phyloP scores from a whole-genome alignment of 1,140 invertebrate species.

The Frieseomelitta varia region DNA sequence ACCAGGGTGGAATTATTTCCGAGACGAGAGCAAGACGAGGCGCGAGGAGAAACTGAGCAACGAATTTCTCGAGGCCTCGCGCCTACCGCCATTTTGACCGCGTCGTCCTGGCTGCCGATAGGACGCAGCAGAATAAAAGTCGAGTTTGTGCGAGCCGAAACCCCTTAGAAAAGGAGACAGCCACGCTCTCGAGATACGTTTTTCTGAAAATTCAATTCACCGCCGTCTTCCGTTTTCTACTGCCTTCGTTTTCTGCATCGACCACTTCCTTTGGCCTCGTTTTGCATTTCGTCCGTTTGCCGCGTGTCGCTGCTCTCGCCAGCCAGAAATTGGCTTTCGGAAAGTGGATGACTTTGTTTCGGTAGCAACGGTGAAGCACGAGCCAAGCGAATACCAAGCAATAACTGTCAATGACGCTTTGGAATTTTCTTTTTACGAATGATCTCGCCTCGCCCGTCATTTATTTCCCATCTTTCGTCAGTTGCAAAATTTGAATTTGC shows the following conservation, averaged over 20 bases:
- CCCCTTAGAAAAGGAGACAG: conserved; percentile 55
- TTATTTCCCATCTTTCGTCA: too few species aligned
- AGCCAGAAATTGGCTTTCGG: not conserved
- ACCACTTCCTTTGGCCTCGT: not conserved
- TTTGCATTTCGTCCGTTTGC: conserved; percentile 4
- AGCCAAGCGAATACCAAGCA: not conserved
- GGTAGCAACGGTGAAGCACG: not conserved
- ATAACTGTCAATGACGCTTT: not conserved
- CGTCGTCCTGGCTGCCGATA: conserved; percentile 49
- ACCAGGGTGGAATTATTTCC: conserved; percentile 68
- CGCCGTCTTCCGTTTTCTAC: conserved; percentile 3
- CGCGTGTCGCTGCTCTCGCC: not conserved
- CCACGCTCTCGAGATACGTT: not conserved
- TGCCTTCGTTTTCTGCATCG: not conserved
- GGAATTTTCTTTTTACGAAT: not conserved
- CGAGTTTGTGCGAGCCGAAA: conserved; percentile 61
- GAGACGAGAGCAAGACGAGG: conserved; percentile 35
- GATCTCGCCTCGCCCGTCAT: not conserved
- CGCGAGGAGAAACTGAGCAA: not conserved
- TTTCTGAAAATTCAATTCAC: conserved; percentile 62
- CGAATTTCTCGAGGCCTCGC: not conserved
- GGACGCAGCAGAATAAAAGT: conserved; percentile 63
- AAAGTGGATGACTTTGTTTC: not conserved
- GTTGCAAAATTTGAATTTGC: not conserved
- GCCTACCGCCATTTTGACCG: conserved; percentile 34